phyloP scores from a whole-genome alignment of 2,113 vertebrate genomes.

The Ammodytes dubius region DNA sequence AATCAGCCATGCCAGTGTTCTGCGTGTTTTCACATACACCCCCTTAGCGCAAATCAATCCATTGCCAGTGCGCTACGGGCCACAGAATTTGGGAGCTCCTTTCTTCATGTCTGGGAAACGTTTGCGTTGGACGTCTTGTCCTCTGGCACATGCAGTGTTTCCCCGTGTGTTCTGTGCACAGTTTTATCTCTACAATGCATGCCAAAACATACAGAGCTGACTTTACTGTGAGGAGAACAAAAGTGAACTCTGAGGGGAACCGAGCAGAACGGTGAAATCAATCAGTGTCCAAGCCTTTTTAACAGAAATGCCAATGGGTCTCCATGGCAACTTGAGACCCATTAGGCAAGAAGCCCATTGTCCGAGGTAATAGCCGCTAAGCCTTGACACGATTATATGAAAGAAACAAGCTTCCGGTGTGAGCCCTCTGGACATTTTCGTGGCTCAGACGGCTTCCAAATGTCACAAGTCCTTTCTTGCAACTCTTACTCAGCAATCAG shows the following conservation, averaged over 20 bases:
- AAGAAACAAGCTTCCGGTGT: neutral
- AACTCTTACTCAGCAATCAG: conserved; percentile 21
- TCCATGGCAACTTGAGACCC: conserved; percentile 30
- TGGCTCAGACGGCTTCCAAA: conserved; percentile 44
- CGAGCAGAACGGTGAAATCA: conserved; percentile 50
- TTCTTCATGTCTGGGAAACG: conserved; percentile 62
- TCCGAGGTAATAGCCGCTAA: neutral
- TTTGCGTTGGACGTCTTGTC: conserved; percentile 54
- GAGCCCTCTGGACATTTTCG: conserved; percentile 20
- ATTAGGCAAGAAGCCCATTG: conserved; percentile 26
- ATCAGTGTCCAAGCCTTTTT: conserved; percentile 50
- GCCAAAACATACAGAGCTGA: conserved; percentile 63
- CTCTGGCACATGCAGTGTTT: conserved; percentile 51
- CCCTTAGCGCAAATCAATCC: conserved; percentile 52
- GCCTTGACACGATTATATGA: conserved; percentile 9
- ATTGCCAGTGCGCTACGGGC: conserved; percentile 43
- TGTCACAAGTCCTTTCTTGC: conserved; percentile 33
- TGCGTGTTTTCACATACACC: conserved; percentile 52
- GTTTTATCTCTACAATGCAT: conserved; percentile 39
- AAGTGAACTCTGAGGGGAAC: conserved; percentile 22
- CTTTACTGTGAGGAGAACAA: conserved; percentile 6
- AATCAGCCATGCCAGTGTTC: conserved; percentile 56
- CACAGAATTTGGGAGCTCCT: conserved; percentile 49
- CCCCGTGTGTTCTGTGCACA: conserved; percentile 62
- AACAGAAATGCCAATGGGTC: conserved; percentile 30